Base-by-base conservation (phyloP, 23 tunicate species). In the Botrylloides violaceus region DNA sequence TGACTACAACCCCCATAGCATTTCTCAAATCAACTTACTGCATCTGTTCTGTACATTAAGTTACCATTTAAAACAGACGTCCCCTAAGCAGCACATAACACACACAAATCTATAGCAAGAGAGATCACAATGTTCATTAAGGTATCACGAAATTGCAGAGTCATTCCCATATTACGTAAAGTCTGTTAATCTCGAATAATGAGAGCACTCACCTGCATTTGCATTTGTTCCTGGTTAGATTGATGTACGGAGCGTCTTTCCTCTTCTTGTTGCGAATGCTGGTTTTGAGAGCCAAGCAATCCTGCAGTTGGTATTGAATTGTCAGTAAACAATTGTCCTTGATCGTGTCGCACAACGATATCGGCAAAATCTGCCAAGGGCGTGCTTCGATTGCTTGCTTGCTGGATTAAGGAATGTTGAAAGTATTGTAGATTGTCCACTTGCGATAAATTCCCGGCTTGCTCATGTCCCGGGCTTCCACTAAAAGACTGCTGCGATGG, bases 341-440 rank as follows among this genome's bases (percentile, higher is more conserved):
- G 74, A 25, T 68, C 37, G 29, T 68, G 74, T 26, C 22, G 22
- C 59, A 68, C 74, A 24, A 56, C 74, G 57, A 68, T 68, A 43
- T 68, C 74, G 26, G 74, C 74, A 37, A 68, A 68, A 68, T 68
- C 74, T 18, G 74, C 74, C 21, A 68, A 43, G 29, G 74, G 74
- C 43, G 74, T 68, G 29, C 74, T 68, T 19, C 74, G 36, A 43
- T 68, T 68, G 23, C 34, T 20, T 19, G 74, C 18, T 43, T 68
- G 74, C 12, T 68, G 74, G 27, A 68, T 35, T 1, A 68, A 26
- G 23, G 58, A 36, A 53, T 68, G 74, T 26, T 68, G 74, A 4
- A 43, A 28, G 6, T 68, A 43, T 25, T 38, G 58, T 19, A 63
- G 34, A 9, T 63, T 63, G 32, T 63, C 70, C 4, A 63, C 18